These are phyloP conservation scores for Accipiter cooperii DNA, from an alignment of 2,113 vertebrate genomes.

Conservation along the genomic window DNA sequence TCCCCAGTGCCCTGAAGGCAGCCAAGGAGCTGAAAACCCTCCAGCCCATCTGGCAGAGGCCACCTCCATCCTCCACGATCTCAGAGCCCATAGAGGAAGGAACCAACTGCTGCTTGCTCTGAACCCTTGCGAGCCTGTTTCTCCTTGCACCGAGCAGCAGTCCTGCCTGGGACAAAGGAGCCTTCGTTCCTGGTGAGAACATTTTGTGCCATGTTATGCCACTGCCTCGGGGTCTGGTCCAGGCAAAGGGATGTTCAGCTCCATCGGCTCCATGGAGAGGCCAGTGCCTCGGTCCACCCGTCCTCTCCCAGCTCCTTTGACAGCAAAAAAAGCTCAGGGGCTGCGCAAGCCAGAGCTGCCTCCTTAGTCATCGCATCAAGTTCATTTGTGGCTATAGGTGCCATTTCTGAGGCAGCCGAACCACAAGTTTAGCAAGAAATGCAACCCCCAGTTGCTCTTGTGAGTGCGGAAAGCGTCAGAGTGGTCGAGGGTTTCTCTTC, in stretches of 20 bases:
- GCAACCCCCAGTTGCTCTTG: neutral
- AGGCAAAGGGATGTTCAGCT: neutral
- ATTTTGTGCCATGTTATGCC: neutral
- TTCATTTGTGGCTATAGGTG: neutral
- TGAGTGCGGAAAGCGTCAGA: accelerated
- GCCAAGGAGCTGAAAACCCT: neutral
- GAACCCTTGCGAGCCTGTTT: neutral
- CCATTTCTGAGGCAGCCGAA: neutral
- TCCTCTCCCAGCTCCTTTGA: neutral
- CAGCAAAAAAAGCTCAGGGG: neutral
- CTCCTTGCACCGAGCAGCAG: neutral
- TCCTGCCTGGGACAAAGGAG: neutral
- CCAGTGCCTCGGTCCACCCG: accelerated
- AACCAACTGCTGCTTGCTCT: neutral
- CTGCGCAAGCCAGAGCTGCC: neutral
- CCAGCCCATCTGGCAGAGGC: neutral
- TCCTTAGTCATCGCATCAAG: neutral
- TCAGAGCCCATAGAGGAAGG: neutral
- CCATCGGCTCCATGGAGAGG: neutral
- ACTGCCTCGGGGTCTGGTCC: neutral
- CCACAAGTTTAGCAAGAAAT: neutral
- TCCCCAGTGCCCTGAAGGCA: neutral
- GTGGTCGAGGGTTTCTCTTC: neutral
- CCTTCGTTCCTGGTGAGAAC: accelerated
- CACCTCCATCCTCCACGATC: neutral